Evolutionary conservation across 2,113 vertebrate genomes (phyloP).

Genomic region (Cyanoliseus patagonus): DNA sequence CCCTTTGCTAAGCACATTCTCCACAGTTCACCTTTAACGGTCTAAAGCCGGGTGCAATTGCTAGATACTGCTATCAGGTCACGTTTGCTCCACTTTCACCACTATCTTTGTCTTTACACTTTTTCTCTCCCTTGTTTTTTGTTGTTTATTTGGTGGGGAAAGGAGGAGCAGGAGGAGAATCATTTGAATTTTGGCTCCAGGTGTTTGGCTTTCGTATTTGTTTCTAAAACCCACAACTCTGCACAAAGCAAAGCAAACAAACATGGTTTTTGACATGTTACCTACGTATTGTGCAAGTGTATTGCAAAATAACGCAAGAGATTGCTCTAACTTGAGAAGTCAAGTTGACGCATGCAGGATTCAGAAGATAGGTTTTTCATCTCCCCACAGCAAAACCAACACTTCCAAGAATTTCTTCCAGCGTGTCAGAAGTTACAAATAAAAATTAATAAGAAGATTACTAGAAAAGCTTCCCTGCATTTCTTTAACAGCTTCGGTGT

Average conservation of each 20-base stretch:
- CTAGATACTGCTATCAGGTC: not conserved
- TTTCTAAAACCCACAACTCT: not conserved
- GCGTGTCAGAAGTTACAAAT: not conserved
- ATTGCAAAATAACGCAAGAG: slow-evolving; percentile 21
- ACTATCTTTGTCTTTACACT: not conserved
- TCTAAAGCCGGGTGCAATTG: not conserved
- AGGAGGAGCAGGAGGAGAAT: not conserved
- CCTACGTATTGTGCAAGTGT: not conserved
- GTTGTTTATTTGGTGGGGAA: not conserved
- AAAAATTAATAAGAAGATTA: not conserved
- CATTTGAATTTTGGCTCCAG: not conserved
- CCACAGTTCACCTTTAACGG: not conserved
- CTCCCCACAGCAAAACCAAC: not conserved
- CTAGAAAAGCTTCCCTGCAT: not conserved
- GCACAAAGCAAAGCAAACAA: slow-evolving; percentile 1
- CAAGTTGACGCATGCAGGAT: not conserved
- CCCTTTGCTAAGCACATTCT: not conserved
- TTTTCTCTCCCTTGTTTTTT: not conserved
- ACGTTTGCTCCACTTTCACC: not conserved
- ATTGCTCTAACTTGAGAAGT: not conserved
- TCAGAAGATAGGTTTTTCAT: not conserved
- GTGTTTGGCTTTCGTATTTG: not conserved
- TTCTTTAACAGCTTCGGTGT: not conserved
- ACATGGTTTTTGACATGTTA: not conserved
- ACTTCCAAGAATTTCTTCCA: not conserved